phyloP scores from a whole-genome alignment of 2,888 invertebrate genomes.

The Acleris laterana region DNA sequence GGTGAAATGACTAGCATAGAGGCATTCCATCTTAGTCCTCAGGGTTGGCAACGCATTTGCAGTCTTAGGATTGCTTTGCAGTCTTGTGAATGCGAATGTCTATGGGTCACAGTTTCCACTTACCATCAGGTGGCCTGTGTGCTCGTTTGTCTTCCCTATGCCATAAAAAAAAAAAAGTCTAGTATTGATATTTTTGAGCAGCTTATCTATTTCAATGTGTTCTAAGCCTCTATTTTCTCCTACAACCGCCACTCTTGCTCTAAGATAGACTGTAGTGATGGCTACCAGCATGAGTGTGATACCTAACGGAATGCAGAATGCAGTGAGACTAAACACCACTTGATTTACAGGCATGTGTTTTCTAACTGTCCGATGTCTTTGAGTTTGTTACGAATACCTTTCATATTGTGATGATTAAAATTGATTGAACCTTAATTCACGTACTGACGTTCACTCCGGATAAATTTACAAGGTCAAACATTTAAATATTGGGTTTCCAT shows the following conservation, averaged over 20 bases:
- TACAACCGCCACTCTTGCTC: not conserved
- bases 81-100: no score
- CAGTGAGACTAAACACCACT: constrained; percentile 42
- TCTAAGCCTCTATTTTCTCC: not conserved
- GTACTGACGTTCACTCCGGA: constrained; percentile 42
- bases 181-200: no score
- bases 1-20: no score
- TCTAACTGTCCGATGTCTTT: constrained; percentile 17
- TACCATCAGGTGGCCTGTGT: no score
- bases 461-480: constrained; percentile 36
- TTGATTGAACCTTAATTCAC: constrained; percentile 26
- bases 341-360: constrained; percentile 30
- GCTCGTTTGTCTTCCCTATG: no score
- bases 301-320: constrained; percentile 60
- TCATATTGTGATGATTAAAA: constrained; percentile 10
- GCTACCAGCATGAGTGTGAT: constrained; percentile 67
- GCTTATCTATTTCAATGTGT: no score
- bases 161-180: no score
- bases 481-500: no score
- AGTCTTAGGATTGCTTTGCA: no score
- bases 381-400: constrained; percentile 21
- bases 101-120: no score
- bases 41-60: no score
- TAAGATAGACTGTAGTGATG: constrained; percentile 8
- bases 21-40: no score